Percentiles rank a stretch among this genome's conserved stretches.
phyloP scores from a whole-genome alignment of 2,888 invertebrate genomes.

The Drosophila percnosoma region DNA sequence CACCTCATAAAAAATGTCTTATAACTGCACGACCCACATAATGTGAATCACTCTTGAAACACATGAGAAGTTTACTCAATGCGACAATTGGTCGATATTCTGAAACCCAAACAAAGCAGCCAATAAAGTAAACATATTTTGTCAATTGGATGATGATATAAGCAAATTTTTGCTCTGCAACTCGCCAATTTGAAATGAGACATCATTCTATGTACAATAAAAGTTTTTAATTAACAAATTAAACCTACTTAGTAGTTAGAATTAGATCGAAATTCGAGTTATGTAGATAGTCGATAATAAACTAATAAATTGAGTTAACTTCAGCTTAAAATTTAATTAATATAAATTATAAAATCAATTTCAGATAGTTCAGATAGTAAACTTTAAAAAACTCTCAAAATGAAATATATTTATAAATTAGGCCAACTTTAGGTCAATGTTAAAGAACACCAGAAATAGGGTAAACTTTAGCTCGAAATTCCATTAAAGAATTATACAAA shows the following conservation, averaged over 20 bases:
- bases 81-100: not conserved
- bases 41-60: constrained; percentile 18
- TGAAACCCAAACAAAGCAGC: not conserved
- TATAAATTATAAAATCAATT: not conserved
- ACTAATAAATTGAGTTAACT: not conserved
- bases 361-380: not conserved
- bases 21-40: not conserved
- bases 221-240: not conserved
- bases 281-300: not conserved
- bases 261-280: not conserved
- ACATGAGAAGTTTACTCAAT: not conserved
- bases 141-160: not conserved
- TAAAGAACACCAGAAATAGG: not conserved
- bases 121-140: not conserved
- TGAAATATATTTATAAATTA: not conserved
- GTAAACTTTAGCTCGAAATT: not conserved
- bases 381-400: not conserved
- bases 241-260: not conserved
- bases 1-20: not conserved
- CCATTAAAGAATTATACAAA: not conserved
- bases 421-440: not conserved
- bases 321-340: not conserved
- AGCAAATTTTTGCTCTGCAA: not conserved
- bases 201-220: not conserved
- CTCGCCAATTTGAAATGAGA: not conserved